phyloP scores from a whole-genome alignment of 2,113 vertebrate species.

The Sapajus apella region DNA sequence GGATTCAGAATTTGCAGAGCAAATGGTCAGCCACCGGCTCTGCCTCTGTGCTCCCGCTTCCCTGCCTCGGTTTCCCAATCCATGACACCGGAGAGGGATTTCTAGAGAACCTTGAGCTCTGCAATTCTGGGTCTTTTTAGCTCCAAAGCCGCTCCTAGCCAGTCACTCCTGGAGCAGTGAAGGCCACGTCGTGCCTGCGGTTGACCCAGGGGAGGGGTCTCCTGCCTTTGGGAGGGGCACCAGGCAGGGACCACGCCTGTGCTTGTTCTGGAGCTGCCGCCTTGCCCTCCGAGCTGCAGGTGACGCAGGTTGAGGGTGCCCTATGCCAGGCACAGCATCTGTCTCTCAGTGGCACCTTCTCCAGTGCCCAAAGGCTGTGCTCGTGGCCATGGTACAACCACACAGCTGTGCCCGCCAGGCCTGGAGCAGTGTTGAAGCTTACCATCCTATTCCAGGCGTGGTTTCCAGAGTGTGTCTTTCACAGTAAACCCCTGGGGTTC shows the following conservation, averaged over 20 bases:
- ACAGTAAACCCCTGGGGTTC: accelerated
- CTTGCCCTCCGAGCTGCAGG: not conserved
- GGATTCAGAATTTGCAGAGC: accelerated
- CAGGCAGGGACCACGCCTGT: not conserved
- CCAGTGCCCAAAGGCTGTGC: accelerated
- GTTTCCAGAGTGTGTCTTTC: not conserved
- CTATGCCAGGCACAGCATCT: accelerated
- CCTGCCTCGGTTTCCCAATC: not conserved
- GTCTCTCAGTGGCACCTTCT: not conserved
- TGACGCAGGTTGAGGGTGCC: not conserved
- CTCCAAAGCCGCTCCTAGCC: not conserved
- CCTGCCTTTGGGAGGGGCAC: not conserved
- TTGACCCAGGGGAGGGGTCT: accelerated
- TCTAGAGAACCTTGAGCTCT: not conserved
- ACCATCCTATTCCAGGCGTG: accelerated
- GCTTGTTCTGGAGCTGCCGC: not conserved
- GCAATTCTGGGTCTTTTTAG: not conserved
- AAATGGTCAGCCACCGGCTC: not conserved
- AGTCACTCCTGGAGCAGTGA: accelerated
- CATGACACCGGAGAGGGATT: not conserved
- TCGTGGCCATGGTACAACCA: not conserved
- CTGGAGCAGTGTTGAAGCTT: not conserved
- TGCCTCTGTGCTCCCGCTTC: not conserved
- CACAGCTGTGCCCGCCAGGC: accelerated
- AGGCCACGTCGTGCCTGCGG: accelerated